A percentile compares a stretch with the other conserved stretches of the same genome.
Evolutionary conservation across 2,797 vertebrate genomes (phyloP).

Genomic region (Hemitrygon akajei): DNA sequence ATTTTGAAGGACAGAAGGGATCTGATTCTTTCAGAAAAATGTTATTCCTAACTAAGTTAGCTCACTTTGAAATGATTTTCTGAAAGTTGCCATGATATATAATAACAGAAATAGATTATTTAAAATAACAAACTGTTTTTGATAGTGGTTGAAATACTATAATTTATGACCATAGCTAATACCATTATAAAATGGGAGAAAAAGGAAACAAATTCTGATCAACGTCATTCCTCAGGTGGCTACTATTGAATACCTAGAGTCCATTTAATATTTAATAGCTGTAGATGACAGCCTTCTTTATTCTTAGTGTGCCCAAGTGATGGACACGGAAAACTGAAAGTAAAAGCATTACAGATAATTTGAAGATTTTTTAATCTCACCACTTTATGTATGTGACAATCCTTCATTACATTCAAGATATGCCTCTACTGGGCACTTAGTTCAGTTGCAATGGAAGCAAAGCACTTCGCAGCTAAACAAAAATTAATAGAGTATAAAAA

Average conservation of each 20-base stretch:
- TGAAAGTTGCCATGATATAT: neutral
- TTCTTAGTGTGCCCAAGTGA: neutral
- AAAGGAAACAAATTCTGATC: neutral
- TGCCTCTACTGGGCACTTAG: neutral
- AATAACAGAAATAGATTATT: neutral
- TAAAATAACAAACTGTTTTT: neutral
- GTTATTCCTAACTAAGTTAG: neutral
- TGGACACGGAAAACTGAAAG: neutral
- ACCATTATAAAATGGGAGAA: neutral
- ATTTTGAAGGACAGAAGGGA: neutral
- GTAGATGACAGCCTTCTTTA: neutral
- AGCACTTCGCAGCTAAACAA: neutral
- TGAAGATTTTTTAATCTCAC: neutral
- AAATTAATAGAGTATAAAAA: neutral
- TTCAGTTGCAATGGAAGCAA: neutral
- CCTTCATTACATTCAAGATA: neutral
- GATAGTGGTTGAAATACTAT: neutral
- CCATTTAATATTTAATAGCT: neutral
- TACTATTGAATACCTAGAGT: neutral
- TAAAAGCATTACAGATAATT: neutral
- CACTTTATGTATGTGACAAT: neutral
- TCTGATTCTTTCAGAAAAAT: neutral
- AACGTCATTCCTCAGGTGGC: neutral
- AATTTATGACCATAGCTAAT: too few relatives aligned
- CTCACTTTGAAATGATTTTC: neutral